A percentile compares a stretch with the other conserved stretches of the same genome.
Evolutionary conservation across 2,888 invertebrate genomes (phyloP).

Genomic region (Trypoxylon attenuatum): DNA sequence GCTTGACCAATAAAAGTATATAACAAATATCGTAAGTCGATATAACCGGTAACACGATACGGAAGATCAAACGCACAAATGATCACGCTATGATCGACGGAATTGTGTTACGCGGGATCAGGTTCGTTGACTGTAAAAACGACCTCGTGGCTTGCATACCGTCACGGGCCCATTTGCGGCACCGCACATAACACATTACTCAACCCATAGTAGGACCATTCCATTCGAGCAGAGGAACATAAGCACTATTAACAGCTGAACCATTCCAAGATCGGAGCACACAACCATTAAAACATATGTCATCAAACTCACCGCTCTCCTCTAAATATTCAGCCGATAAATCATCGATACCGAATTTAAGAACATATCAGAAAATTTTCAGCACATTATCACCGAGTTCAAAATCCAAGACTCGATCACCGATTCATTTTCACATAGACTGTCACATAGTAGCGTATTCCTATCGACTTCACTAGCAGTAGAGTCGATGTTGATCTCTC

Average conservation of each 20-base stretch:
- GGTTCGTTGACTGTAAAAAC: constrained; percentile 34
- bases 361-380: neutral
- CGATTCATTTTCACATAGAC: too few species aligned
- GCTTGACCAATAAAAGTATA: too few species aligned
- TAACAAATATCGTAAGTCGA: too few species aligned
- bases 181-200: neutral
- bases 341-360: neutral
- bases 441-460: too few species aligned
- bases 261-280: too few species aligned
- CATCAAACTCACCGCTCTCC: neutral
- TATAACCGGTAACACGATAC: constrained; percentile 24
- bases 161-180: constrained; percentile 1
- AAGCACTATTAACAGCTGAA: neutral
- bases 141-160: constrained; percentile 26
- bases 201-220: neutral
- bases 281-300: neutral
- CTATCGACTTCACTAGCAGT: too few species aligned
- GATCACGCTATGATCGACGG: constrained; percentile 28
- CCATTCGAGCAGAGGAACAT: neutral
- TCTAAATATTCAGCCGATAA: neutral
- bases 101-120: constrained; percentile 41
- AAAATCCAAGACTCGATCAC: too few species aligned
- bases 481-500: too few species aligned
- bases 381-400: too few species aligned
- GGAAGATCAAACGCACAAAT: constrained; percentile 24